Base-by-base conservation (phyloP, 2,888 invertebrate genomes). In the Syritta pipiens region DNA sequence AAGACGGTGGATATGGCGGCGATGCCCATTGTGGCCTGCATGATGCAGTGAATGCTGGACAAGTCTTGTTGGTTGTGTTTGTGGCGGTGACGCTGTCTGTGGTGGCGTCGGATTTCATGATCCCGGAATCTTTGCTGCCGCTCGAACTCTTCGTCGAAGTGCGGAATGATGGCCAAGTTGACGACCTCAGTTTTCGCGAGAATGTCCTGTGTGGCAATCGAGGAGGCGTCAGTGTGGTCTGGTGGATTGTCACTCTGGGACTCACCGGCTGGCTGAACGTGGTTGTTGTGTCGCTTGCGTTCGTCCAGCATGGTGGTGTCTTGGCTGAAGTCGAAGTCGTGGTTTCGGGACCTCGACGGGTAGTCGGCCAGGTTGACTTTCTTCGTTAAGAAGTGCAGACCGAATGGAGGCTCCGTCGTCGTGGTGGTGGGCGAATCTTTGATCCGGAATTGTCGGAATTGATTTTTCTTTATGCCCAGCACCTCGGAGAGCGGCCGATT, bases 1-100 rank as follows among this genome's bases (percentile, higher is more conserved):
- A 89, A 89, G 42, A 89, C 88, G 1, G 89, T 89, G 28, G 88
- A 89, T 32, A 89, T 85, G 37, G 89, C 89, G 35, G 89, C 89
- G 75, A 89, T 86, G 68, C 86, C 89, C 88, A 89, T 88, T 85
- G 89, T 88, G 82, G 87, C 87, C 86, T 89, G 89, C 89, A 89
- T 89, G 81, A 89, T 86, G 85, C 88, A 89, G 84, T 89, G 89
- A 67, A 89, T 87, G 62, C 88, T 87, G 5, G 89, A 88, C 71
- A 89, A 76, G 60, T 89, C 89, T 81, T 89, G 86, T 19, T 88
- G 87, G 46, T 84, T 84, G 71, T 86, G 86, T 46, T 84, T 84
- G 53, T 86, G 87, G 1, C 87, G 86, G 75, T 87, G 87, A 3
- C 87, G 85, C 26, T 88, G 86, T 6, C 87, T 84, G 81, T 88